Conservation (phyloP, 2,888 invertebrate species). For the Embidobia sp. region DNA sequence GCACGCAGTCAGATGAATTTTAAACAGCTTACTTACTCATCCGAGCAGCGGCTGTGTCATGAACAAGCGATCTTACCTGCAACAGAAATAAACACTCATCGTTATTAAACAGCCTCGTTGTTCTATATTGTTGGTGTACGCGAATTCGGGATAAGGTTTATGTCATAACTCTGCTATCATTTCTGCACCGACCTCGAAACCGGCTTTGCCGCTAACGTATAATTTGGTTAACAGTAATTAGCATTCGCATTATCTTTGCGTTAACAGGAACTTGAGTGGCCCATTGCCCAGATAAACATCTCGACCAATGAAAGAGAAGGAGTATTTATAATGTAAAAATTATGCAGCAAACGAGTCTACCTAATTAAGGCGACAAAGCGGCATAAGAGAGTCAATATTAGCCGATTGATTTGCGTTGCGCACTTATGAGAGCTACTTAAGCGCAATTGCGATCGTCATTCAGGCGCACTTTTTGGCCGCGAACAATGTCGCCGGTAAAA, state of each 20-base stretch:
- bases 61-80: conserved; percentile 49
- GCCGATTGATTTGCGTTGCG: conserved; percentile 45
- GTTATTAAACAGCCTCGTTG: conserved; percentile 10
- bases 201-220: conserved; percentile 36
- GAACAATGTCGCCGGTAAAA: conserved; percentile 32
- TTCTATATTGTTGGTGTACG: neutral
- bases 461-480: conserved; percentile 9
- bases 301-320: conserved; percentile 45
- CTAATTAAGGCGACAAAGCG: conserved; percentile 61
- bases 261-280: conserved; percentile 53
- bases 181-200: conserved; percentile 14
- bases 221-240: conserved; percentile 60
- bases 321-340: conserved; percentile 63
- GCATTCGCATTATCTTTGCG: conserved; percentile 57
- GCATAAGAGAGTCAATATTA: conserved; percentile 51
- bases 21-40: conserved; percentile 48
- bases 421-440: conserved; percentile 11
- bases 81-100: conserved; percentile 27
- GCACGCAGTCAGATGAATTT: conserved; percentile 26
- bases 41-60: neutral
- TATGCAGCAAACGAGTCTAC: conserved; percentile 62
- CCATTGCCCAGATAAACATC: conserved; percentile 56
- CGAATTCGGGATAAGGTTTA: conserved; percentile 15
- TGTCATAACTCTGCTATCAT: conserved; percentile 40
- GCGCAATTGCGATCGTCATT: conserved; percentile 17